phyloP scores from a whole-genome alignment of 1,140 invertebrate genomes.

The Nomia melanderi region DNA sequence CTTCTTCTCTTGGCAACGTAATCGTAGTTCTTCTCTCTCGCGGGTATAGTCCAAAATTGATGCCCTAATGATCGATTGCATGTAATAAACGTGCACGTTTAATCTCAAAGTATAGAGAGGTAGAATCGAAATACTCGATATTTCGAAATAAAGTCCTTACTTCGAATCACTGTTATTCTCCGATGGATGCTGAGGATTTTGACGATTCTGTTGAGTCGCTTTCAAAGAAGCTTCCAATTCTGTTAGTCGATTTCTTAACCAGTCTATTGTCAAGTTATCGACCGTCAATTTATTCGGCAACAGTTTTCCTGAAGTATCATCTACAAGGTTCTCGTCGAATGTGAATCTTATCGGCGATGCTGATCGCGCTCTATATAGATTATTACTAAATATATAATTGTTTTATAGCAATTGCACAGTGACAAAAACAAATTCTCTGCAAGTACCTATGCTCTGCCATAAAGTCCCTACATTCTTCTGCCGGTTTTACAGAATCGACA shows the following conservation, averaged over 20 bases:
- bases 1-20: slow-evolving; percentile 90
- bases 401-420: neutral
- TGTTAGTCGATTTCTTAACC: slow-evolving; percentile 88
- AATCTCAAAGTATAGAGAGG: neutral
- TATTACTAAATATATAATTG: slow-evolving; percentile 12
- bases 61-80: slow-evolving; percentile 53
- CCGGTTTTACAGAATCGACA: slow-evolving; percentile 87
- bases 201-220: slow-evolving; percentile 74
- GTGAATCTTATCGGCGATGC: slow-evolving; percentile 88
- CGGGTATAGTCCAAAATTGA: slow-evolving; percentile 76
- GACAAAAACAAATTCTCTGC: slow-evolving; percentile 21
- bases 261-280: slow-evolving; percentile 94
- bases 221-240: slow-evolving; percentile 86
- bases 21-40: slow-evolving; percentile 82
- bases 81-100: too few species aligned
- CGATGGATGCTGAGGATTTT: slow-evolving; percentile 65
- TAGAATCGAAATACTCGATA: neutral
- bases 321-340: slow-evolving; percentile 92
- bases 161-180: slow-evolving; percentile 76
- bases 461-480: slow-evolving; percentile 91
- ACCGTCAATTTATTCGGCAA: slow-evolving; percentile 91
- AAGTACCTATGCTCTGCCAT: slow-evolving; percentile 90
- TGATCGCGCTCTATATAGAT: slow-evolving; percentile 84
- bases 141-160: slow-evolving; percentile 47
- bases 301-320: slow-evolving; percentile 91